phyloP scores from a whole-genome alignment of 2,113 vertebrate species.

The Ibidorhyncha struthersii region DNA sequence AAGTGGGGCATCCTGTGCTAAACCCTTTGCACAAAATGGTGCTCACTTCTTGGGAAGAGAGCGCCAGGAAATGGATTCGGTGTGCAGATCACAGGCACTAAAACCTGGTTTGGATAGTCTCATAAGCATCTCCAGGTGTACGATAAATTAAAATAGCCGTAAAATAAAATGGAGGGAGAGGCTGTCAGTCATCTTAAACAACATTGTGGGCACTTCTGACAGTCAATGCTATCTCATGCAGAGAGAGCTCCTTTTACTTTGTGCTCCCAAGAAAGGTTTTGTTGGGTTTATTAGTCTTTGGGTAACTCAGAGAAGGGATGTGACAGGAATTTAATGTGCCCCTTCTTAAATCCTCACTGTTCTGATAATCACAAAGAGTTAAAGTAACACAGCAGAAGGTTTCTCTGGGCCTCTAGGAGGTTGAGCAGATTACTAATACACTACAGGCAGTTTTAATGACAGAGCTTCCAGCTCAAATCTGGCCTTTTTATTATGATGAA shows the following conservation, averaged over 20 bases:
- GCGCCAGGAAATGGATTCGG: background rate
- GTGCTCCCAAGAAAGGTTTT: constrained; percentile 42
- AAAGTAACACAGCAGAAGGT: constrained; percentile 52
- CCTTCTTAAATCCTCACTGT: constrained; percentile 34
- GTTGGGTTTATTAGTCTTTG: constrained; percentile 40
- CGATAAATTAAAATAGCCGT: background rate
- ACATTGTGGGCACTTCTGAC: constrained; percentile 24
- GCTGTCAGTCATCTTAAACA: constrained; percentile 44
- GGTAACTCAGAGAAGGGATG: constrained; percentile 15
- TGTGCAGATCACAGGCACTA: background rate
- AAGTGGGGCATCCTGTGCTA: background rate
- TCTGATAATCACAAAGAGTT: constrained; percentile 51
- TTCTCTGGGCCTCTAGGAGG: constrained; percentile 52
- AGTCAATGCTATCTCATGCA: background rate
- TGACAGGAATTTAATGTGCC: constrained; percentile 39
- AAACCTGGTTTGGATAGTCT: background rate
- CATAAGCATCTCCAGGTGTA: constrained; percentile 31
- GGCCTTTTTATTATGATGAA: constrained; percentile 64
- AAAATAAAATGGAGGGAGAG: constrained; percentile 32
- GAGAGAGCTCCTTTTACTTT: constrained; percentile 26
- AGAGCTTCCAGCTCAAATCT: constrained; percentile 67
- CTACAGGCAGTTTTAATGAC: constrained; percentile 61
- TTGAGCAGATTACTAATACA: constrained; percentile 58
- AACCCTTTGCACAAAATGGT: background rate
- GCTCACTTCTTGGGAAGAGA: background rate